Evolutionary conservation across 2,888 invertebrate species (phyloP), one percentile per base, ranked within the genome.

Genomic region (Alentia gelatinosa): DNA sequence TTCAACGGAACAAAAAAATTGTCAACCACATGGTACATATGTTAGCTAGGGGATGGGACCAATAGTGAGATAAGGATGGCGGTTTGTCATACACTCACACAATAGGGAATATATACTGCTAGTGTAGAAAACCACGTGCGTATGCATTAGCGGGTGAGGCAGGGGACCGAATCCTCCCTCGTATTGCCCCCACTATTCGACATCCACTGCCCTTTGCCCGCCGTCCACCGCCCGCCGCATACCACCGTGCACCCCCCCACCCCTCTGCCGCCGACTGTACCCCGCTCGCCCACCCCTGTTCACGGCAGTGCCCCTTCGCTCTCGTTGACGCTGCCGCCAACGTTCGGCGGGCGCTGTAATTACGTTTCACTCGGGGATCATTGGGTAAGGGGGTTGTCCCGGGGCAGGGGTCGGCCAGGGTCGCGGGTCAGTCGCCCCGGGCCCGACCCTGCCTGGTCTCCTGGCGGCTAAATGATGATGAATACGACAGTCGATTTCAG

Each of bases 401-500:
- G 35, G 39, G 83, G 39, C 39, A 83, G 83, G n/a, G 83, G 83
- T 35, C 83, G 40, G 39, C 37, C 83, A 26, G 39, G 83, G 83
- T 40, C 83, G 83, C n/a, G 37, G 83, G 83, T 83, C 23, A 19
- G 39, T 33, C 37, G 83, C 35, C 68, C 30, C 30, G 30, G 68
- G 37, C 83, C 39, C 26, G 83, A 83, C 83, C 83, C 39, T 19
- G n/a, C 26, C n/a, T 40, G 83, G 83, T 39, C 37, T 37, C 37
- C 83, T n/a, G 39, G 37, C 83, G 39, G n/a, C 39, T 83, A 83
- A 83, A 83, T 83, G 83, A 83, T 83, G 83, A 83, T 83, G 83
- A 83, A 83, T 83, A 83, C 83, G 83, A 83, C 83, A 83, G 83
- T 83, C 83, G 83, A 83, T 83, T 83, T 83, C 39, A 83, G 83